phyloP scores from a whole-genome alignment of 2,797 vertebrate genomes.

The Emydoidea blandingii region DNA sequence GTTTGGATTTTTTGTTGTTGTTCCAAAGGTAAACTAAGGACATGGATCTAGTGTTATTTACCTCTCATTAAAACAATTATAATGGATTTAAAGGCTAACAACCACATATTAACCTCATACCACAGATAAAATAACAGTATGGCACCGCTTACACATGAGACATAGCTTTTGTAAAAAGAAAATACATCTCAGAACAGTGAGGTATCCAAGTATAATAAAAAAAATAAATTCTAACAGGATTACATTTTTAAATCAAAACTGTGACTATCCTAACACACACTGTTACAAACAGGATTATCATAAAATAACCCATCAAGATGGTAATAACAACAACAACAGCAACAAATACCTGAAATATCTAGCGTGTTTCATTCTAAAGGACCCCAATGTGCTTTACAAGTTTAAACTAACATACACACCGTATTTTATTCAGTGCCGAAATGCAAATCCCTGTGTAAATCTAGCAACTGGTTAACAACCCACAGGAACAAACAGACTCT shows the following conservation, averaged over 20 bases:
- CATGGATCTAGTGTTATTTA: constrained; percentile 30
- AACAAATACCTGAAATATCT: neutral
- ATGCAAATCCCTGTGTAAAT: neutral
- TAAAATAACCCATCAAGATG: neutral
- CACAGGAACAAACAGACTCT: neutral
- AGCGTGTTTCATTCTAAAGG: neutral
- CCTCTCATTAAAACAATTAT: neutral
- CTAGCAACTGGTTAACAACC: neutral
- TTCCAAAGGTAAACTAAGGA: constrained; percentile 17
- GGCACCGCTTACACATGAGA: rapidly evolving
- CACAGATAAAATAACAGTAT: neutral
- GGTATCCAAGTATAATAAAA: neutral
- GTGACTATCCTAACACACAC: neutral
- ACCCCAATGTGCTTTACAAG: neutral
- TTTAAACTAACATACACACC: rapidly evolving
- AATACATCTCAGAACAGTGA: neutral
- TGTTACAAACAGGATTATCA: neutral
- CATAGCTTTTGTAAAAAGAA: neutral
- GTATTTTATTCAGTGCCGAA: neutral
- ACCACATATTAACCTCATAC: neutral
- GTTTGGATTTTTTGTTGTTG: neutral
- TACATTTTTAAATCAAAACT: neutral
- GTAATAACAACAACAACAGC: neutral
- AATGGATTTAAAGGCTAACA: constrained; percentile 19
- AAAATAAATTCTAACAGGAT: neutral